Conservation (phyloP, 2,113 vertebrate species). For the Tyto alba region DNA sequence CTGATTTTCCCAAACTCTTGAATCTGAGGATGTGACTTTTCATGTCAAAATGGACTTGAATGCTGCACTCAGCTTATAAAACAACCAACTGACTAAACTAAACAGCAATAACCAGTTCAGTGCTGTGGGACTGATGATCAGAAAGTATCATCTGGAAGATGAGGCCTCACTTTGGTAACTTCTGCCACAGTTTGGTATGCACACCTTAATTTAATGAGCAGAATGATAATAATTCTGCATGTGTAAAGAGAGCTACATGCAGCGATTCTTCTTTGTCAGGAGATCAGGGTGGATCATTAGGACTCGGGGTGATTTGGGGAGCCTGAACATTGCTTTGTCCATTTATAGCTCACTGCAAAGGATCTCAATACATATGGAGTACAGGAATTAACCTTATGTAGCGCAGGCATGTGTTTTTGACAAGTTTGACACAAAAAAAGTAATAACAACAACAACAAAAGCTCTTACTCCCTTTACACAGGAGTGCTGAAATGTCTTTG, state of each 20-base stretch:
- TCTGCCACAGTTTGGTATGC: background rate
- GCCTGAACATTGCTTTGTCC: constrained; percentile 37
- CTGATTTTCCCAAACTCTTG: constrained; percentile 36
- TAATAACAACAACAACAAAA: background rate
- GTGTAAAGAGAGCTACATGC: constrained; percentile 27
- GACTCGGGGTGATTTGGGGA: constrained; percentile 2
- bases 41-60: constrained; percentile 13
- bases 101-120: constrained; percentile 74
- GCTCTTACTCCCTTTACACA: constrained; percentile 34
- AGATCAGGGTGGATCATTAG: background rate
- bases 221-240: constrained; percentile 25
- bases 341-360: constrained; percentile 44
- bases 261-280: background rate
- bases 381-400: constrained; percentile 57
- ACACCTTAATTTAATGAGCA: background rate
- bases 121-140: constrained; percentile 44
- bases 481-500: constrained; percentile 72
- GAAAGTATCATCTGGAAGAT: background rate
- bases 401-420: constrained; percentile 55
- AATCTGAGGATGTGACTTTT: constrained; percentile 22
- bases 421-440: constrained; percentile 9
- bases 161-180: background rate
- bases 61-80: constrained; percentile 38
- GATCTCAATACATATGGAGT: constrained; percentile 8
- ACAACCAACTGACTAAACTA: background rate